A percentile compares a stretch with the other conserved stretches of the same genome.
These are phyloP conservation scores for Mandrillus leucophaeus DNA, from an alignment of 2,113 vertebrate genomes.

Conservation along the genomic window DNA sequence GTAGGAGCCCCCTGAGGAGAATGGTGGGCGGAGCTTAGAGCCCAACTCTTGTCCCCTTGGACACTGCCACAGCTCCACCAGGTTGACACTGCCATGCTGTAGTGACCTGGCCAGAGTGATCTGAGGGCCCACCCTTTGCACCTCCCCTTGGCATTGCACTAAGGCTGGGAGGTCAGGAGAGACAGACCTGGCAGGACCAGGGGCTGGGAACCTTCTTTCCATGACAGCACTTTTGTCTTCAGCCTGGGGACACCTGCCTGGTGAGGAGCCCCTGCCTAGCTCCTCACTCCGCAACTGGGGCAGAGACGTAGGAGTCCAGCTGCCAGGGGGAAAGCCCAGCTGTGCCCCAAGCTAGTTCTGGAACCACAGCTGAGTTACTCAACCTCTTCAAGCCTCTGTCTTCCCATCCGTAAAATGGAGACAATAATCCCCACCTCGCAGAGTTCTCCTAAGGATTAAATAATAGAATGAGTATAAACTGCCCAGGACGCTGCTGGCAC, in stretches of 20 bases:
- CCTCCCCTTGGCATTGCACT: not conserved
- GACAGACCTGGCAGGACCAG: not conserved
- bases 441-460: not conserved
- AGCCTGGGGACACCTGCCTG: rapidly evolving
- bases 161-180: not conserved
- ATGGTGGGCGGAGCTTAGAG: not conserved
- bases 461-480: not conserved
- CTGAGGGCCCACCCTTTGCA: too few species aligned
- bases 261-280: not conserved
- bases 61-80: not conserved
- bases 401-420: not conserved
- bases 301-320: not conserved
- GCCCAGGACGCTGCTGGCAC: not conserved
- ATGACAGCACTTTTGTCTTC: not conserved
- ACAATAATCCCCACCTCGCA: not conserved
- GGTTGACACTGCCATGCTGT: too few species aligned
- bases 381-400: not conserved
- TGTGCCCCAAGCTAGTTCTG: not conserved
- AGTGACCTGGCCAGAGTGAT: too few species aligned
- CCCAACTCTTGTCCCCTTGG: not conserved
- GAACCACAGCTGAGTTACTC: not conserved
- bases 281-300: not conserved
- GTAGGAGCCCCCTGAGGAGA: not conserved
- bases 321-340: not conserved
- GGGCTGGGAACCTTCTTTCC: not conserved